These are phyloP conservation scores for Podarcis lilfordi DNA, from an alignment of 2,797 vertebrate genomes.

Conservation along the genomic window DNA sequence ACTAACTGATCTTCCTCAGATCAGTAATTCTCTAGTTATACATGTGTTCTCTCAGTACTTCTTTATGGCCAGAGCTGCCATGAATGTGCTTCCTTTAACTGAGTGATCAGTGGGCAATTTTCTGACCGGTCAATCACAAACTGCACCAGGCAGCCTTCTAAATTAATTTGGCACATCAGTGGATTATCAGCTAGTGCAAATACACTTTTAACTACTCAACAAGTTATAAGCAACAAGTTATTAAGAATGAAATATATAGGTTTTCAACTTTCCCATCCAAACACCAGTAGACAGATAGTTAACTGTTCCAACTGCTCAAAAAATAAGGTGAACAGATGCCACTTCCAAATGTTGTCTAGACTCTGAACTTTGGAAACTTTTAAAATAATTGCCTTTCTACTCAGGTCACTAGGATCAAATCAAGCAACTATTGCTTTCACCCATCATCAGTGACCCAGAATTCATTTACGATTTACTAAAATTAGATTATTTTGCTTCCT, in stretches of 20 bases:
- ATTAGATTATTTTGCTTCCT: neutral
- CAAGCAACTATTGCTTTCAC: neutral
- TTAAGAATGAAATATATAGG: neutral
- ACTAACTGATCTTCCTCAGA: neutral
- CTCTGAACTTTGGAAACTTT: neutral
- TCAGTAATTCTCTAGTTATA: neutral
- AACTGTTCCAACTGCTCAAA: neutral
- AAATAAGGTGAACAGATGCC: neutral
- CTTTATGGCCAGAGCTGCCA: neutral
- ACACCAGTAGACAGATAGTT: neutral
- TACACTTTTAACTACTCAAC: neutral
- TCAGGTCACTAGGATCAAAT: neutral
- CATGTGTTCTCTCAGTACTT: neutral
- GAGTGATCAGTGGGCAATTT: neutral
- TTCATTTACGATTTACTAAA: neutral
- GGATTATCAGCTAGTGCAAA: neutral
- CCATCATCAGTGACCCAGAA: neutral
- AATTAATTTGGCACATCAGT: neutral
- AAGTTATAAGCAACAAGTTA: neutral
- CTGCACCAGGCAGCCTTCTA: neutral
- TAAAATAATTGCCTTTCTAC: neutral
- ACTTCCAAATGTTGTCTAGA: neutral
- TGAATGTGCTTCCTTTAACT: neutral
- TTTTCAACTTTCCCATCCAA: neutral
- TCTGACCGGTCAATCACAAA: neutral